These are phyloP conservation scores for Brachionus rubens DNA, from an alignment of 1,140 invertebrate species.

Conservation along the genomic window DNA sequence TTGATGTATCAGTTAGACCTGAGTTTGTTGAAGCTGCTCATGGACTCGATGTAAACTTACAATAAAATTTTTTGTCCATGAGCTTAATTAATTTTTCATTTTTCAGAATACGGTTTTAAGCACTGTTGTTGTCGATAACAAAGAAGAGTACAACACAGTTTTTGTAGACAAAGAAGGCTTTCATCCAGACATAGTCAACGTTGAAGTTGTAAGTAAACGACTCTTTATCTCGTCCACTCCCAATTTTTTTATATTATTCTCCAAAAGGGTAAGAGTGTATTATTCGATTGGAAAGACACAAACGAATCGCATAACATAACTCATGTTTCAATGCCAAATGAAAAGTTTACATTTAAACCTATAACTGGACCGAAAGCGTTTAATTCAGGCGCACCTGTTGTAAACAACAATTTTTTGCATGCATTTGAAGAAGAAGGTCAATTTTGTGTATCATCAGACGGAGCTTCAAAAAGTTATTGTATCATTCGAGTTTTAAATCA, in stretches of 20 bases:
- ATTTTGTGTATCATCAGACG: constrained; percentile 58
- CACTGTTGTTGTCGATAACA: constrained; percentile 55
- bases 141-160: constrained; percentile 54
- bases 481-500: not conserved
- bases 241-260: too few species aligned
- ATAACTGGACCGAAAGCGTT: constrained; percentile 55
- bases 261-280: constrained; percentile 53
- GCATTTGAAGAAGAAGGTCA: constrained; percentile 58
- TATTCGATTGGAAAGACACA: constrained; percentile 57
- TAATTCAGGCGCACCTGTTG: constrained; percentile 57
- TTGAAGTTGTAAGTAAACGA: constrained; percentile 50
- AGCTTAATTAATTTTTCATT: not conserved
- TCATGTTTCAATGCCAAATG: constrained; percentile 57
- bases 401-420: constrained; percentile 58
- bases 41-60: not conserved
- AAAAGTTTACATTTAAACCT: constrained; percentile 55
- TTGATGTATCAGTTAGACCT: constrained; percentile 48
- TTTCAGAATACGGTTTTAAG: constrained; percentile 48
- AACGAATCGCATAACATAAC: constrained; percentile 57
- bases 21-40: not conserved
- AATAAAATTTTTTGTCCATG: too few species aligned
- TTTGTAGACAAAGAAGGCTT: constrained; percentile 55
- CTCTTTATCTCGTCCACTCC: not conserved
- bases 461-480: constrained; percentile 53
- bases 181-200: constrained; percentile 53